phyloP scores from a whole-genome alignment of 1,140 invertebrate species.

The Aphelinus atriplicis region DNA sequence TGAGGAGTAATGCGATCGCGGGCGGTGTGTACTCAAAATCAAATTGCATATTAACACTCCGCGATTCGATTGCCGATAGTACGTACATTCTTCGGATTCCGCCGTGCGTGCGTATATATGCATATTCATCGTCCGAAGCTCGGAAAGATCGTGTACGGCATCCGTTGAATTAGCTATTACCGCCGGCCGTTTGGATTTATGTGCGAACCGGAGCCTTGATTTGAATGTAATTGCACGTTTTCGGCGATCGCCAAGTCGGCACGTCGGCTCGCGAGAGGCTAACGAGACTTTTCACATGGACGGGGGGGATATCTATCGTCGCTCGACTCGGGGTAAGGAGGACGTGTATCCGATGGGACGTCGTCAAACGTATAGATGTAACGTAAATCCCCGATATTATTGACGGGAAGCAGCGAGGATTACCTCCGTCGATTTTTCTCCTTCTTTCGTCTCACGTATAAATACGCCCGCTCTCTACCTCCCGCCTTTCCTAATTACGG shows the following conservation, averaged over 20 bases:
- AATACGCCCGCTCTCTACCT: too few relatives aligned
- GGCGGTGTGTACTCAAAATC: too few relatives aligned
- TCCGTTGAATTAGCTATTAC: background rate
- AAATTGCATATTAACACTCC: too few relatives aligned
- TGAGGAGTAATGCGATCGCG: too few relatives aligned
- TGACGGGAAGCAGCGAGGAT: background rate
- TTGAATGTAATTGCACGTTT: slow-evolving; percentile 13
- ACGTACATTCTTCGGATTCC: background rate
- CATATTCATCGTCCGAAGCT: background rate
- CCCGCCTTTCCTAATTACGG: slow-evolving; percentile 30
- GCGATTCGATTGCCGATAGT: too few relatives aligned
- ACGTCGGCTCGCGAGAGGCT: background rate
- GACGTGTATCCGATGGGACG: too few relatives aligned
- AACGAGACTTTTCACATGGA: slow-evolving; percentile 5
- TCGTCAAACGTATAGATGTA: background rate
- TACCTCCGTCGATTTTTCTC: background rate
- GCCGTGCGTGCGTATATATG: too few relatives aligned
- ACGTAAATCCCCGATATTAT: background rate
- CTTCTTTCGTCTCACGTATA: background rate
- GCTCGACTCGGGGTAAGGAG: too few relatives aligned
- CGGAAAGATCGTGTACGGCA: background rate
- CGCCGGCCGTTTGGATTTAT: background rate
- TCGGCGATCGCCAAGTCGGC: background rate
- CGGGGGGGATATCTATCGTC: background rate
- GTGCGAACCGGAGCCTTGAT: background rate